Evolutionary conservation across 2,113 vertebrate species (phyloP), one percentile per base, ranked within the genome.

Genomic region (Bambusicola thoracicus): DNA sequence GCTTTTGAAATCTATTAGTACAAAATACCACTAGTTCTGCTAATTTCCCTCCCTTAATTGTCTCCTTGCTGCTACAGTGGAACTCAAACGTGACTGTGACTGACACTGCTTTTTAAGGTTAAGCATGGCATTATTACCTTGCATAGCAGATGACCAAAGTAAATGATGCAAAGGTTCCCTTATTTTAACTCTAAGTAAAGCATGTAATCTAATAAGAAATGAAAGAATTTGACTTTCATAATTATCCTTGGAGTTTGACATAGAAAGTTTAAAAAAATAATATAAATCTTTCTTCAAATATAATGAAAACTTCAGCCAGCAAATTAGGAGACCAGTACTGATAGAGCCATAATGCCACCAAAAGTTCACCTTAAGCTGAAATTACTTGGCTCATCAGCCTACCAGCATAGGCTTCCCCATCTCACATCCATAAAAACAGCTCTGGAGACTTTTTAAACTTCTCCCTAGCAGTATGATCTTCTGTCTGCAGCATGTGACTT

Each of bases 141-240:
- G 89, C 94, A 91, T 81, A 92, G 94, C 43, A 87, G 89, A 81
- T 77, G 59, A 77, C 13, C 38, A 27, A 91, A 94, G 82, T 46
- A 89, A 92, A 55, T 66, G 67, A 70, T 48, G 25, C 29, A 43
- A 89, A 85, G 41, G 41, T 77, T 74, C 55, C 30, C 25, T 87
- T 78, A 55, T 85, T 93, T 87, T 87, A 87, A 85, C 75, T 38
- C 43, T 63, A 67, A 87, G 73, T 58, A 77, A 81, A 56, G 20
- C 38, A 87, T 41, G n/a, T 56, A 80, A 92, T 78, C 63, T 85
- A 81, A 66, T 63, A 82, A 13, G 41, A 87, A 93, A 91, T 55
- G 21, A 89, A 92, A 48, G 14, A 55, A 72, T 59, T 25, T 46
- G 11, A 87, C 49, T 46, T 18, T 87, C n/a, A 55, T 61, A 67